Evolutionary conservation across 2,113 vertebrate genomes (phyloP).

Genomic region (Chlamydotis undulata): DNA sequence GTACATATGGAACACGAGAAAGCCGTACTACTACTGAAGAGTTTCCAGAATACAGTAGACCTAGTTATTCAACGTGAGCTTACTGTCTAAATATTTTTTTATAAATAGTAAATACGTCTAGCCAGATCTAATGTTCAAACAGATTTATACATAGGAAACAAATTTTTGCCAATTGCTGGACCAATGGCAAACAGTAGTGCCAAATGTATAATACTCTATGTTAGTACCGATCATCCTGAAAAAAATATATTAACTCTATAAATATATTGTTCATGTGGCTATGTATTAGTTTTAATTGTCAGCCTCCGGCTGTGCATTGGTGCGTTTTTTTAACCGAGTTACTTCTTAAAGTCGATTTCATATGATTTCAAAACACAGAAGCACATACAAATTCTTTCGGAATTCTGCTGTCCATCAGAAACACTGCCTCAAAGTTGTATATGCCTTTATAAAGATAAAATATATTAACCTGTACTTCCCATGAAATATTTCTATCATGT

Average conservation of each 20-base stretch:
- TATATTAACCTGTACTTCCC: slow-evolving; percentile 79
- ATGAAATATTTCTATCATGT: slow-evolving; percentile 80
- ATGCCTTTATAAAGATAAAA: slow-evolving; percentile 86
- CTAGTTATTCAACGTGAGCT: slow-evolving; percentile 98
- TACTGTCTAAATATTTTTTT: slow-evolving; percentile 93
- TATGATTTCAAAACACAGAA: slow-evolving; percentile 84
- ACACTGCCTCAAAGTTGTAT: slow-evolving; percentile 92
- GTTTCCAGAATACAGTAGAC: slow-evolving; percentile 98
- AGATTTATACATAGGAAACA: slow-evolving; percentile 85
- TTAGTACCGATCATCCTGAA: slow-evolving; percentile 78
- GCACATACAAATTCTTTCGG: slow-evolving; percentile 84
- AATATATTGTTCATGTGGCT: slow-evolving; percentile 81
- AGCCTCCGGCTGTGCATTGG: slow-evolving; percentile 88
- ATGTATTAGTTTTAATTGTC: slow-evolving; percentile 82
- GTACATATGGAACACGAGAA: slow-evolving; percentile 98
- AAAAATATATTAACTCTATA: slow-evolving; percentile 75
- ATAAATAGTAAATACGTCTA: slow-evolving; percentile 82
- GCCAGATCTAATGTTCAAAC: slow-evolving; percentile 80
- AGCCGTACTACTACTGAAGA: slow-evolving; percentile 98
- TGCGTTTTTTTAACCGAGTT: slow-evolving; percentile 81
- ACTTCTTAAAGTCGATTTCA: slow-evolving; percentile 84
- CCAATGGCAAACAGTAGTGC: slow-evolving; percentile 99
- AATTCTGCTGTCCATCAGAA: slow-evolving; percentile 85
- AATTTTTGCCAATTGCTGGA: slow-evolving; percentile 99
- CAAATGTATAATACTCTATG: slow-evolving; percentile 95